Conservation (phyloP, 1,140 invertebrate species). For the Heliconius melpomene region DNA sequence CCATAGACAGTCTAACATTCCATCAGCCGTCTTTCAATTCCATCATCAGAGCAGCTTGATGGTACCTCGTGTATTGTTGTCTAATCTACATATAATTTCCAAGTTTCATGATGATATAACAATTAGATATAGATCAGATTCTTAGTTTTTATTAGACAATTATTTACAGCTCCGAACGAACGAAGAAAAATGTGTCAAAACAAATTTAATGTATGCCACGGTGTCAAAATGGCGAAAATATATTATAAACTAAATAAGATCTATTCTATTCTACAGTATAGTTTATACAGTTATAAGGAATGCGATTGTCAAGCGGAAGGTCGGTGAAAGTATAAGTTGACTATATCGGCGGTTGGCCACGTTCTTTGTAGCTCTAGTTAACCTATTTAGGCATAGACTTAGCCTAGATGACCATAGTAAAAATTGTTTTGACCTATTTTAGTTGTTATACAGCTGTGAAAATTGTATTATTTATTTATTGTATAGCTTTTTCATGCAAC, state of each 20-base stretch:
- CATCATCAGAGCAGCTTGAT: too few relatives aligned
- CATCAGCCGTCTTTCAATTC: too few relatives aligned
- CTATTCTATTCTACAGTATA: neutral
- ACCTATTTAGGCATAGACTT: slow-evolving; percentile 12
- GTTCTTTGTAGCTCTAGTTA: neutral
- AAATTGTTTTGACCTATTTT: neutral
- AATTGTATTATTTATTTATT: neutral
- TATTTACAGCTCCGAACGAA: too few relatives aligned
- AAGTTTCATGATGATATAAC: too few relatives aligned
- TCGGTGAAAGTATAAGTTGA: slow-evolving; percentile 25
- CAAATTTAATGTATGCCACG: too few relatives aligned
- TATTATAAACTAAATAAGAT: neutral
- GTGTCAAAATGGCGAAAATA: neutral
- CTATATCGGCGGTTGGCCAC: neutral
- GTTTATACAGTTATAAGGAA: slow-evolving; percentile 22
- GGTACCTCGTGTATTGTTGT: too few relatives aligned
- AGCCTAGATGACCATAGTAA: neutral
- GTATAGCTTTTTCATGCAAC: neutral
- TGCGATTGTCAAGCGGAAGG: slow-evolving; percentile 25
- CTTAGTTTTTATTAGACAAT: too few relatives aligned
- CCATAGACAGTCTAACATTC: too few relatives aligned
- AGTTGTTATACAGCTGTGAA: neutral
- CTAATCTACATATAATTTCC: too few relatives aligned
- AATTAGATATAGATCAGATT: too few relatives aligned
- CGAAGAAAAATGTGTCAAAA: too few relatives aligned